These are phyloP conservation scores for Psophia crepitans DNA, from an alignment of 2,113 vertebrate species.

Conservation along the genomic window DNA sequence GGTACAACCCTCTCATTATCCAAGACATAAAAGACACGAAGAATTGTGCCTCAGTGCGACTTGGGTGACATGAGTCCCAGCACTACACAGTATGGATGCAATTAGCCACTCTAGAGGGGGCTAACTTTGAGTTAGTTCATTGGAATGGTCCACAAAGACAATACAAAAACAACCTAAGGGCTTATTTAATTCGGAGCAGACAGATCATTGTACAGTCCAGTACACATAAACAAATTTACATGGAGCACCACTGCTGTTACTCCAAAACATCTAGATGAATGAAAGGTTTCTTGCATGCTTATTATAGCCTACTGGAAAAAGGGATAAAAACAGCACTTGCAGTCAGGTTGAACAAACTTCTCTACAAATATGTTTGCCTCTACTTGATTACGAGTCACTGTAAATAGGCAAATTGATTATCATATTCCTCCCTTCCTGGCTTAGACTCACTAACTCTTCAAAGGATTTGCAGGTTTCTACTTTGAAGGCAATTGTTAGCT, in stretches of 20 bases:
- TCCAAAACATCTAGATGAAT: background rate
- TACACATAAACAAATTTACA: background rate
- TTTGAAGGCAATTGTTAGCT: background rate
- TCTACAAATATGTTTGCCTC: background rate
- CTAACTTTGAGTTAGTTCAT: background rate
- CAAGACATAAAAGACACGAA: background rate
- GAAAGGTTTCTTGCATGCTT: background rate
- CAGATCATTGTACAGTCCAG: background rate
- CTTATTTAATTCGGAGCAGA: background rate
- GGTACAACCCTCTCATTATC: background rate
- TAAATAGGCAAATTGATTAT: background rate
- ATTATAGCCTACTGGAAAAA: background rate
- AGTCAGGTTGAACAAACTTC: background rate
- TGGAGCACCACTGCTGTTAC: background rate
- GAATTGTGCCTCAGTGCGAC: fast-evolving
- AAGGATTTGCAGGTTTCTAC: background rate
- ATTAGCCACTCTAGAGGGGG: background rate
- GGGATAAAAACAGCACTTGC: background rate
- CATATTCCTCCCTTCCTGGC: background rate
- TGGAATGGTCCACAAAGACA: background rate
- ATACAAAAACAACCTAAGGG: background rate
- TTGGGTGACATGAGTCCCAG: background rate
- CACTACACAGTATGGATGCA: background rate
- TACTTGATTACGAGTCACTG: background rate
- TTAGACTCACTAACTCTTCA: background rate